Base-by-base conservation (phyloP, 1,140 invertebrate species). In the Drosophila guanche region DNA sequence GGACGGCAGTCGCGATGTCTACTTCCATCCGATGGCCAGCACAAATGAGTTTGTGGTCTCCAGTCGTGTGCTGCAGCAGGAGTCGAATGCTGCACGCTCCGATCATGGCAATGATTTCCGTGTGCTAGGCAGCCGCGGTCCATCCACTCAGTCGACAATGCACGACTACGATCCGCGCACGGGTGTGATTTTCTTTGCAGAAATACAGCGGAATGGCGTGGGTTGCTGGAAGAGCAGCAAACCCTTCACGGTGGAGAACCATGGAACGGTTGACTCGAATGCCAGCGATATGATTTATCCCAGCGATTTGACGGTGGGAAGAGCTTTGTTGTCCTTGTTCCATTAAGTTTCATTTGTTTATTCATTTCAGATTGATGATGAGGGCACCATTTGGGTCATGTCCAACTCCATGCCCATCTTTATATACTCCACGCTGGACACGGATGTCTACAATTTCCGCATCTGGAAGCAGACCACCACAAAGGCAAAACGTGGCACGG, bases 21-120 rank as follows among this genome's bases (percentile, higher is more conserved):
- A 94, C 80, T 96, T 96, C 92, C 95, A 96, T 89, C 92, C 95
- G 0, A 93, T 96, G 93, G 93, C 94, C 20, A 94, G 92, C 59
- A 90, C 85, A 37, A 92, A 92, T n/a, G 94, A 95, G 86, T 95
- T 95, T 78, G 91, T 92, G 0, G 94, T 96, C 1, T 93, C 94
- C n/a, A 95, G 94, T 0, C 92, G 90, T 7, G 90, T 95, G 4
- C 77, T 96, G 5, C 93, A 94, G 77, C 94, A 95, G 71, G 92
- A 92, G 62, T 91, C 93, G 20, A 77, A 93, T 50, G 93, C 94
- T 0, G 93, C 91, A 0, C 90, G 94, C 41, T 93, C 92, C 25
- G 94, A 94, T 79, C 94, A 95, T 77, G 93, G 81, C 29, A 52
- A 90, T 47, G 91, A 94, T 91, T 92, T 93, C 61, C 84, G 79